These are phyloP conservation scores for Nannospalax galili DNA, from an alignment of 2,113 vertebrate species.

Conservation along the genomic window DNA sequence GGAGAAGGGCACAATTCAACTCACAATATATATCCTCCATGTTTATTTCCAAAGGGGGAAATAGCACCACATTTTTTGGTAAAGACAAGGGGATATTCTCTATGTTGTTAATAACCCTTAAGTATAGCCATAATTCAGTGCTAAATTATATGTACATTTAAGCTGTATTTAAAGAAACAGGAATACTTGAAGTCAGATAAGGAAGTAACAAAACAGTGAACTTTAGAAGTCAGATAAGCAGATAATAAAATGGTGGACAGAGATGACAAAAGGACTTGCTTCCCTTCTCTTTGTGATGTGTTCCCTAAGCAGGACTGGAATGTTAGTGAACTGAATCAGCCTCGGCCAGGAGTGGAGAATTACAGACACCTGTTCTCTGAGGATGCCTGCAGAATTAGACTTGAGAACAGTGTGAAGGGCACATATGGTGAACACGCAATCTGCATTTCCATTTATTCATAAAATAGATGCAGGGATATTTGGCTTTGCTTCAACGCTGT, in stretches of 20 bases:
- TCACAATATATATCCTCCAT: not conserved
- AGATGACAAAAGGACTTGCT: not conserved
- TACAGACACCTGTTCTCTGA: not conserved
- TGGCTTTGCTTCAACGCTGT: not conserved
- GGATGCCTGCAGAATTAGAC: not conserved
- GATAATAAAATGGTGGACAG: not conserved
- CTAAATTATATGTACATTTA: not conserved
- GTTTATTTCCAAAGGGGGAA: constrained; percentile 34
- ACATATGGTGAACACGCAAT: not conserved
- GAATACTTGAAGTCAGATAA: not conserved
- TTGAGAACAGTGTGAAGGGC: not conserved
- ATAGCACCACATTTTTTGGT: not conserved
- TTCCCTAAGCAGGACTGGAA: not conserved
- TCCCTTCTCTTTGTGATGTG: not conserved
- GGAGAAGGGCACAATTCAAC: not conserved
- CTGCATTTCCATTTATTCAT: not conserved
- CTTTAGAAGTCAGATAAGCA: not conserved
- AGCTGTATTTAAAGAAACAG: not conserved
- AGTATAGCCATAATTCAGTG: not conserved
- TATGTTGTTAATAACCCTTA: not conserved
- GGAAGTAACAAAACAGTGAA: not conserved
- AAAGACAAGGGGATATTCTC: not conserved
- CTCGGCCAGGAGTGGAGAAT: not conserved
- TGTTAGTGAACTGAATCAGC: not conserved
- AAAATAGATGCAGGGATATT: not conserved